Base-by-base conservation (phyloP, 2,797 vertebrate species). In the Pangasius sanitwongsei region DNA sequence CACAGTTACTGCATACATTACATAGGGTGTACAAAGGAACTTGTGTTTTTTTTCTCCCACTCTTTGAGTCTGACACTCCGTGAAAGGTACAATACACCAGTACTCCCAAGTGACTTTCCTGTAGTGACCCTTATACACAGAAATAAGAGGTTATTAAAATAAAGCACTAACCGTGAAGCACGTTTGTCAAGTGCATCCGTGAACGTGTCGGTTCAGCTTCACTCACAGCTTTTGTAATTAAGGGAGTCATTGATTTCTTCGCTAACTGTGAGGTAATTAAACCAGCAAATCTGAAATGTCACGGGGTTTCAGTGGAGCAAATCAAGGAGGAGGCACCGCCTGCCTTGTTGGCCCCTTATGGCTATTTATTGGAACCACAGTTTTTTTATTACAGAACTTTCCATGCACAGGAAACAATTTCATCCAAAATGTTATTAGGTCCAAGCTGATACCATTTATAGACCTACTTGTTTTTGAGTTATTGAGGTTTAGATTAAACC, bases 241-340 rank as follows among this genome's bases (percentile, higher is more conserved):
- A 85, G 0, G 41, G 77, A 85, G 15, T 41, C 90, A 89, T 80
- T 89, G 90, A 92, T 92, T 89, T 83, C 83, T 81, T 61, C 37
- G 41, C 86, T 88, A 90, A 92, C 91, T 92, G 84, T 86, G 87
- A 89, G 91, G 92, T 91, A 91, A 94, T 93, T 92, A 92, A 91
- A 93, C 91, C 89, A 87, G 72, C 89, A 92, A 91, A 91, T 90
- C 75, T 77, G 65, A 92, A 90, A 89, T 90, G 90, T 82, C 90
- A 91, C 25, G 15, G 50, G 50, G 70, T 87, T 89, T 89, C 81
- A 85, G 37, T 84, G 86, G 88, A 88, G 88, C 89, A 87, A 82
- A 89, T 91, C 88, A 83, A 86, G 85, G 63, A 87, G 77, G 86
- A 90, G 23, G 41, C 6, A 44, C 50, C 9, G 31, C 67, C 37